A percentile compares a stretch with the other conserved stretches of the same genome.
Conservation (phyloP, 2,113 vertebrate species). For the Zapus hudsonius region DNA sequence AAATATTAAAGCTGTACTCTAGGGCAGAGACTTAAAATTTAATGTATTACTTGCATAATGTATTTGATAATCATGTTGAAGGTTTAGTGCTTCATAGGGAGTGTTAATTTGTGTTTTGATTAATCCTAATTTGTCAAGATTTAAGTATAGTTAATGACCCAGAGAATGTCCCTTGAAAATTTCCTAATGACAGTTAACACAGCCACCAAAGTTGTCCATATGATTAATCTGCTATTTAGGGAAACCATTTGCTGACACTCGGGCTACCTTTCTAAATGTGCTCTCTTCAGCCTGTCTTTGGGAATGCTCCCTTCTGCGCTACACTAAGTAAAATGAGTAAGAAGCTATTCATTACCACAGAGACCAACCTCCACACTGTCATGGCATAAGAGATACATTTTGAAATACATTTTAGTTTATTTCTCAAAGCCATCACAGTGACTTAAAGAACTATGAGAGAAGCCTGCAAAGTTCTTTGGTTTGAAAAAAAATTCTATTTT, state of each 20-base stretch:
- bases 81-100: slow-evolving; percentile 46
- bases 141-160: slow-evolving; percentile 64
- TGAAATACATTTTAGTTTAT: not conserved
- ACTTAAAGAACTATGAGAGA: not conserved
- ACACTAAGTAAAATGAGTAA: not conserved
- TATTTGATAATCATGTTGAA: slow-evolving; percentile 50
- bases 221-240: slow-evolving; percentile 64
- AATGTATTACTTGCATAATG: slow-evolving; percentile 50
- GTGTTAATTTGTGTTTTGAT: slow-evolving; percentile 70
- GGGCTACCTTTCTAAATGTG: slow-evolving; percentile 30
- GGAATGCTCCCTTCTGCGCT: not conserved
- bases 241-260: slow-evolving; percentile 39
- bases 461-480: not conserved
- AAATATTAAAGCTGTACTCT: not conserved
- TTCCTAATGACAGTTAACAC: slow-evolving; percentile 57
- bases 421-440: not conserved
- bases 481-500: not conserved
- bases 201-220: slow-evolving; percentile 33
- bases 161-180: slow-evolving; percentile 60
- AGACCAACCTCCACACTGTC: not conserved
- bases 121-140: slow-evolving; percentile 67
- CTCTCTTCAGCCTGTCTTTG: not conserved
- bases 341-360: not conserved
- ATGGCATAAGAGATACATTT: not conserved
- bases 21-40: slow-evolving; percentile 36